A percentile compares a stretch with the other conserved stretches of the same genome.
These are phyloP conservation scores for Patella ulyssiponensis DNA, from an alignment of 2,888 invertebrate species.

Conservation along the genomic window DNA sequence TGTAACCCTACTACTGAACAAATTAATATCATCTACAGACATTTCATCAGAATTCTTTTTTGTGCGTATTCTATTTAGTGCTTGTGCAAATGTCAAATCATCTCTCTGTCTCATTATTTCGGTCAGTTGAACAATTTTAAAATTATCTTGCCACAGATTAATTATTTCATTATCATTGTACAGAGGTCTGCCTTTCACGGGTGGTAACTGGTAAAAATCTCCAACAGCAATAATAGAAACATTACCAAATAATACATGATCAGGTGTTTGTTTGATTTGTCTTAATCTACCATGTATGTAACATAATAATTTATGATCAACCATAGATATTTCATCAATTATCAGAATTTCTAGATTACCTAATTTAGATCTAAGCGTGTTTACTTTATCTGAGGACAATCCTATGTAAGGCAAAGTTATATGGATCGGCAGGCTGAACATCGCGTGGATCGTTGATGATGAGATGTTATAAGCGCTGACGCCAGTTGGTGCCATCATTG, in stretches of 20 bases:
- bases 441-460: slow-evolving; percentile 4
- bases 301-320: slow-evolving; percentile 10
- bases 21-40: background rate
- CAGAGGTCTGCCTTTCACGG: slow-evolving; percentile 23
- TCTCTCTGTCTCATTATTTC: slow-evolving; percentile 32
- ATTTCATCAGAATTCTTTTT: slow-evolving; percentile 20
- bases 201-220: slow-evolving; percentile 30
- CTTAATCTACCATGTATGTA: slow-evolving; percentile 24
- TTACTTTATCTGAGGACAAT: slow-evolving; percentile 5
- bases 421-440: background rate
- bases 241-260: slow-evolving; percentile 15
- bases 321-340: slow-evolving; percentile 29
- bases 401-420: background rate
- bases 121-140: slow-evolving; percentile 27
- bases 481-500: slow-evolving; percentile 7
- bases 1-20: slow-evolving; percentile 21
- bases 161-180: background rate
- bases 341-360: slow-evolving; percentile 22
- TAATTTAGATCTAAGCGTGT: slow-evolving; percentile 16
- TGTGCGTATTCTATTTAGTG: slow-evolving; percentile 28
- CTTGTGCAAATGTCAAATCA: slow-evolving; percentile 24
- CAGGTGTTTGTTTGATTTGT: slow-evolving; percentile 23
- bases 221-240: background rate
- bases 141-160: slow-evolving; percentile 31
- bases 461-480: slow-evolving; percentile 19